Evolutionary conservation across 2,113 vertebrate species (phyloP).

Genomic region (Callipepla squamata): DNA sequence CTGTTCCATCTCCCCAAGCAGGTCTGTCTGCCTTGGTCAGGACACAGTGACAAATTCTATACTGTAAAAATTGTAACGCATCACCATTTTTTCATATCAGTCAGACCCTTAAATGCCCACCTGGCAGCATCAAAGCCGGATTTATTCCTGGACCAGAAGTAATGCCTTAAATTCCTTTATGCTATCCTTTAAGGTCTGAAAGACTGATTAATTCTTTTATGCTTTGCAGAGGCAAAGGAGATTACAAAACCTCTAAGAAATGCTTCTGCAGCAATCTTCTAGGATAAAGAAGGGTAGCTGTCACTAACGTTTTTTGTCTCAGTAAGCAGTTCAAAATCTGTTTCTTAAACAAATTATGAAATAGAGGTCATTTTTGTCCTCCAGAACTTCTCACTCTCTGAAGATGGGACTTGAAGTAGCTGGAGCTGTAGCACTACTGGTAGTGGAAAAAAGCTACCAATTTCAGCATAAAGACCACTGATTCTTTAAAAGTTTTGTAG

Average conservation of each 20-base stretch:
- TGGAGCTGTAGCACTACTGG: background rate
- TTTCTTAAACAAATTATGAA: background rate
- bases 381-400: background rate
- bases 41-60: background rate
- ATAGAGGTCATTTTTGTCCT: background rate
- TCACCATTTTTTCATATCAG: background rate
- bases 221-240: background rate
- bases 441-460: background rate
- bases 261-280: background rate
- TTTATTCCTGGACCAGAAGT: background rate
- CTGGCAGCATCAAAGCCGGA: background rate
- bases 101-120: background rate
- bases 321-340: background rate
- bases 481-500: background rate
- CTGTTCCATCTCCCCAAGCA: background rate
- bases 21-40: background rate
- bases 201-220: background rate
- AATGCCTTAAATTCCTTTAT: background rate
- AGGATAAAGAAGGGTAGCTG: background rate
- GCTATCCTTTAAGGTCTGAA: background rate
- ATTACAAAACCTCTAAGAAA: background rate
- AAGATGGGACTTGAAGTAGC: background rate
- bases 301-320: background rate
- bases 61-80: background rate
- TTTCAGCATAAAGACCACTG: background rate